A percentile compares a stretch with the other conserved stretches of the same genome.
phyloP scores from a whole-genome alignment of 2,113 vertebrate genomes.

The Nesoenas mayeri region DNA sequence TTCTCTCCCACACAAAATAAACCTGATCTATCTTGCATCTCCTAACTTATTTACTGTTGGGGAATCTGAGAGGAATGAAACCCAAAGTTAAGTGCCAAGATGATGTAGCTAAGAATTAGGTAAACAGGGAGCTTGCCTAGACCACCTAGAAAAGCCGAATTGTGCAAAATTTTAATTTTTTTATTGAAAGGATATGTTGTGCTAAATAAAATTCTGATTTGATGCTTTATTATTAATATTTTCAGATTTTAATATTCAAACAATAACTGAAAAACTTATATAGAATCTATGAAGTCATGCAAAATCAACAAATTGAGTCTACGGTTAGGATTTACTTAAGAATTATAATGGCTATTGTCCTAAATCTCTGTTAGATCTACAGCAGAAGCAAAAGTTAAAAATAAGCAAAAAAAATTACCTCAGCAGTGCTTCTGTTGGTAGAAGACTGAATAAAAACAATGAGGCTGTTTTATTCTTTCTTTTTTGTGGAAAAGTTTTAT shows the following conservation, averaged over 20 bases:
- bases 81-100: not conserved
- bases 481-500: not conserved
- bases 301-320: not conserved
- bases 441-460: not conserved
- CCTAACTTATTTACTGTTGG: not conserved
- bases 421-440: not conserved
- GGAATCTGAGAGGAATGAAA: not conserved
- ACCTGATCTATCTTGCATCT: not conserved
- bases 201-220: not conserved
- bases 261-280: not conserved
- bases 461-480: not conserved
- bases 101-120: not conserved
- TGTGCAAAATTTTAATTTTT: not conserved
- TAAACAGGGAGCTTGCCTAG: not conserved
- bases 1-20: not conserved
- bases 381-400: not conserved
- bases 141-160: not conserved
- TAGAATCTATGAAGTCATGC: not conserved
- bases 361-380: not conserved
- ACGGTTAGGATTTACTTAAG: slow-evolving; percentile 17
- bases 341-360: not conserved
- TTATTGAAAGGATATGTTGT: not conserved
- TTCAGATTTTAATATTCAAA: slow-evolving; percentile 9
- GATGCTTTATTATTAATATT: not conserved
- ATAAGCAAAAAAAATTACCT: not conserved